Evolutionary conservation across 1,140 invertebrate species (phyloP).

Genomic region (Drosophila persimilis): DNA sequence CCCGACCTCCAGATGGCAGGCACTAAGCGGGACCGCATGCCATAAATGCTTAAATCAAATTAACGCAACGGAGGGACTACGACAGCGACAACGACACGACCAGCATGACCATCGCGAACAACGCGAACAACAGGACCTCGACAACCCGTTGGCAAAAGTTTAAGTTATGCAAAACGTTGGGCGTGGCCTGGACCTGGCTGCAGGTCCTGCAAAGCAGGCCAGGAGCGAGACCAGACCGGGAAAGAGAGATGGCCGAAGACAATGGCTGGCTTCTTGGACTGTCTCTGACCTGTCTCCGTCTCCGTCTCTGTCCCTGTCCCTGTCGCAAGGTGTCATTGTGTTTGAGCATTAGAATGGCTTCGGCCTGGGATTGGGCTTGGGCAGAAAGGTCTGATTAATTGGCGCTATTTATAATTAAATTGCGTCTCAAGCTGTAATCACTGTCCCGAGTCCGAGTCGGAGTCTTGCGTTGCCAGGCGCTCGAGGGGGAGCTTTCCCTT

Average conservation of each 20-base stretch:
- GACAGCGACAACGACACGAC: constrained; percentile 5
- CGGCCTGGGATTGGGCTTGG: background rate
- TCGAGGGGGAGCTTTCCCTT: constrained; percentile 1
- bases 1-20: constrained; percentile 6
- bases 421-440: constrained; percentile 56
- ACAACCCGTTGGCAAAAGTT: constrained; percentile 29
- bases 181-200: constrained; percentile 25
- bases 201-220: constrained; percentile 39
- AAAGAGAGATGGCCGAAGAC: constrained; percentile 28
- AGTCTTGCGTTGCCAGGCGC: constrained; percentile 23
- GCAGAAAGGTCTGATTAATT: constrained; percentile 60
- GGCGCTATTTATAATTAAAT: constrained; percentile 68
- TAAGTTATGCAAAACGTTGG: constrained; percentile 53
- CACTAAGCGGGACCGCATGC: constrained; percentile 43
- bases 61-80: constrained; percentile 61
- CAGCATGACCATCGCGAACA: no score
- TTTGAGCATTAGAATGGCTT: background rate
- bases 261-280: constrained; percentile 21
- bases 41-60: constrained; percentile 73
- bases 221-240: background rate
- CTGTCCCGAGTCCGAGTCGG: constrained; percentile 20
- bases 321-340: constrained; percentile 39
- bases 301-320: no score
- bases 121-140: background rate
- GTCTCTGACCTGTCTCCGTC: background rate